Evolutionary conservation across 2,888 invertebrate genomes (phyloP).

Genomic region (Hirtodrosophila duncani): DNA sequence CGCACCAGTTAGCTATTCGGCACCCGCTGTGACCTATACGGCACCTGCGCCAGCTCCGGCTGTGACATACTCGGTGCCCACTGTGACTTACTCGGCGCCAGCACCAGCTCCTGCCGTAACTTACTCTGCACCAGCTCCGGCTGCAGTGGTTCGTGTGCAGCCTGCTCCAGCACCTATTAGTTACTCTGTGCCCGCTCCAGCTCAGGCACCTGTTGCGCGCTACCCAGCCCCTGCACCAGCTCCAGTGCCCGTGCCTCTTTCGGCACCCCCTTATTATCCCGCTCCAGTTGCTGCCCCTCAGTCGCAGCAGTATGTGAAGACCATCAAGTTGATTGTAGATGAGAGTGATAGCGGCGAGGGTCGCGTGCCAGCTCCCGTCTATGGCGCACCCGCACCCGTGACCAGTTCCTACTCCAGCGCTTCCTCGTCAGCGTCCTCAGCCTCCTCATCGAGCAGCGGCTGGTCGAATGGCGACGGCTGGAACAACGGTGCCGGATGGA

Average conservation of each 20-base stretch:
- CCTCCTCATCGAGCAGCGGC: conserved; percentile 12
- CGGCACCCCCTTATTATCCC: conserved; percentile 6
- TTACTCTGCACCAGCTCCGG: conserved; percentile 9
- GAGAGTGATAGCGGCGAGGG: conserved; percentile 30
- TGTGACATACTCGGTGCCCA: conserved; percentile 32
- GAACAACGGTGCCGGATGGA: conserved; percentile 14
- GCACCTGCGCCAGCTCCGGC: conserved; percentile 22
- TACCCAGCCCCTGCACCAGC: conserved; percentile 1
- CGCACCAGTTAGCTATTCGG: conserved; percentile 2
- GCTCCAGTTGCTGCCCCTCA: too few species aligned
- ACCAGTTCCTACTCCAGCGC: conserved; percentile 20
- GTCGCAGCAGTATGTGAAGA: conserved; percentile 62
- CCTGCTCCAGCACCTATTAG: conserved; percentile 16
- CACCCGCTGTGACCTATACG: not conserved
- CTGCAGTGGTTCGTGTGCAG: conserved; percentile 8
- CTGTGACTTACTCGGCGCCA: conserved; percentile 21
- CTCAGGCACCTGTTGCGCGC: conserved; percentile 10
- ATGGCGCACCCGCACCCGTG: conserved; percentile 52
- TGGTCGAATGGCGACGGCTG: conserved; percentile 21
- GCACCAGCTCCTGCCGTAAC: conserved; percentile 28
- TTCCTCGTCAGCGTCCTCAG: conserved; percentile 25
- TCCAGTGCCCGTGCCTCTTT: conserved; percentile 9
- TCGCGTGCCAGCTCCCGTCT: conserved; percentile 46
- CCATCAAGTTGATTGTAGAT: conserved; percentile 64
- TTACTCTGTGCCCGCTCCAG: conserved; percentile 34